Conservation (phyloP, 2,797 vertebrate species). For the Rhinoraja longicauda region DNA sequence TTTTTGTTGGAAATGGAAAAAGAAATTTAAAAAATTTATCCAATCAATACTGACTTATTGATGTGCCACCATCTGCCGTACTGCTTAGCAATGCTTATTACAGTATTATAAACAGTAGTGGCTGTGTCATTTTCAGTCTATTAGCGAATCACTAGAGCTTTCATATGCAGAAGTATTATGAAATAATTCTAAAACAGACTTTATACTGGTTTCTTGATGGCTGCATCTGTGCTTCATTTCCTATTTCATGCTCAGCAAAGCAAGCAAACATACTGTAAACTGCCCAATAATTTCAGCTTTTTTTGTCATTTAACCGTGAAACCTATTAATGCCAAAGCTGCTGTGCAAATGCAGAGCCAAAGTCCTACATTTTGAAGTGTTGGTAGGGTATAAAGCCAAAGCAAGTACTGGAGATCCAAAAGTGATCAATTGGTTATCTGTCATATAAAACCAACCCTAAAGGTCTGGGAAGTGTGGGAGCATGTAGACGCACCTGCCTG, state of each 20-base stretch:
- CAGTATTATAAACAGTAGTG: constrained; percentile 34
- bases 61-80: constrained; percentile 84
- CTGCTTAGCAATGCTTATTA: constrained; percentile 63
- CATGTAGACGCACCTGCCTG: neutral
- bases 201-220: constrained; percentile 39
- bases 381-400: neutral
- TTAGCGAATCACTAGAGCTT: constrained; percentile 58
- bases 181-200: constrained; percentile 49
- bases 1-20: neutral
- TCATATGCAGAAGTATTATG: constrained; percentile 49
- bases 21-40: constrained; percentile 53
- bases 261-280: neutral
- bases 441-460: neutral
- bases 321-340: neutral
- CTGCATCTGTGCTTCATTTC: neutral
- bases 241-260: constrained; percentile 28
- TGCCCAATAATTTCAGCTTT: neutral
- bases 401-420: neutral
- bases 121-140: constrained; percentile 60
- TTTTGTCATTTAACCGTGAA: neutral
- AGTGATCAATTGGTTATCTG: neutral
- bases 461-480: neutral
- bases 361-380: neutral
- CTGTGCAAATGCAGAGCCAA: neutral
- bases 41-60: constrained; percentile 91